Base-by-base conservation (phyloP, 1,140 invertebrate genomes). In the Littorina saxatilis region DNA sequence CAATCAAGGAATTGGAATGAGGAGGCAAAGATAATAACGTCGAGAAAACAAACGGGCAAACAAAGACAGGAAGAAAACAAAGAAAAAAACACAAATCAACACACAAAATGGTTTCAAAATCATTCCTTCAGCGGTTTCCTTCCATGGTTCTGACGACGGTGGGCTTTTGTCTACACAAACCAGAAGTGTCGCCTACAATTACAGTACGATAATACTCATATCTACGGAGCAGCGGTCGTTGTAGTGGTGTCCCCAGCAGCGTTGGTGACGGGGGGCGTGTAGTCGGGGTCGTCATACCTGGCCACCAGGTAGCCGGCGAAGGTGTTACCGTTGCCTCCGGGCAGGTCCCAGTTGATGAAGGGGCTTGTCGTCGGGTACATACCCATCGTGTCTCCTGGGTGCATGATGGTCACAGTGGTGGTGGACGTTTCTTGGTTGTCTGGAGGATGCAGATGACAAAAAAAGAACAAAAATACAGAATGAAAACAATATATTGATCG, bases 251-350 rank as follows among this genome's bases (percentile, higher is more conserved):
- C 32, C 4, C 27, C 2, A 20, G 58, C 23, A 20, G 58, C 39
- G 50, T 17, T 23, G 9, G 32, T 66, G 32, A 61, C 29, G 35
- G 32, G 29, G 37, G 66, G 63, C 0, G 20, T 20, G 66, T 39
- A 68, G 35, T 68, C 17, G 0, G 66, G 66, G 35, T 68, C 66
- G 66, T 39, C 35, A 35, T 39, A 68, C 35, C 39, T 32, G 27
- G 70, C 70, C 39, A 73, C 20, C 23, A 50, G 70, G 70, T 73
- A 73, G 70, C 70, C 70, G 11, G 11, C 13, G 70, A 73, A 73
- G 11, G 40, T 52, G 70, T 73, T 73, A n/a, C 29, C 39, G 3
- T 13, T 2, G 1, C 70, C 70, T 0, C 70, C 43, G 27, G 4
- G 0, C 70, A 73, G 23, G 40, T 0, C 50, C 15, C 20, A 73